Conservation (phyloP, 2,888 invertebrate genomes). For the Drosophila subquinaria region DNA sequence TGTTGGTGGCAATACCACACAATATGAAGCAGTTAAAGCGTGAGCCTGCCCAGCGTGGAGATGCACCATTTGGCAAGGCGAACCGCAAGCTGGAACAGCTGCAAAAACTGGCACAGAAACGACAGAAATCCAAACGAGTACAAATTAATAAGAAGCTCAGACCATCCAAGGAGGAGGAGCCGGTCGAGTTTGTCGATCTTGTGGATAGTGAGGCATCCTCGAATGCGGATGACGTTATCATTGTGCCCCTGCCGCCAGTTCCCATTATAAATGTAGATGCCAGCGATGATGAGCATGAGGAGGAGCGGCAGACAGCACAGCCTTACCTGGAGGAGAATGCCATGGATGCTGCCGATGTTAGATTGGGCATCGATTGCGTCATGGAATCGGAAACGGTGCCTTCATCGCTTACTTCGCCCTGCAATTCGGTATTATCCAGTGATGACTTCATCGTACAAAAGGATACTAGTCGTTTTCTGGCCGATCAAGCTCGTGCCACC, state of each 20-base stretch:
- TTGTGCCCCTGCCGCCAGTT: conserved; percentile 79
- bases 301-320: background rate
- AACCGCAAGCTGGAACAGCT: conserved; percentile 74
- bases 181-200: conserved; percentile 66
- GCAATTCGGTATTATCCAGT: conserved; percentile 81
- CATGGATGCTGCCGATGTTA: conserved; percentile 75
- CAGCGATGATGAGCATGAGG: conserved; percentile 68
- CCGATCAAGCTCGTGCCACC: conserved; percentile 69
- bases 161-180: conserved; percentile 9
- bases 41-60: conserved; percentile 12
- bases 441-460: conserved; percentile 85
- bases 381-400: background rate
- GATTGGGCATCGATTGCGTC: conserved; percentile 30
- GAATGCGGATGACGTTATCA: conserved; percentile 83
- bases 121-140: conserved; percentile 75
- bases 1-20: conserved; percentile 63
- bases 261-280: conserved; percentile 80
- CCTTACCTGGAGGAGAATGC: conserved; percentile 76
- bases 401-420: conserved; percentile 70
- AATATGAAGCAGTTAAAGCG: conserved; percentile 42
- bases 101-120: conserved; percentile 73
- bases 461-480: conserved; percentile 79
- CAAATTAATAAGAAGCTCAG: conserved; percentile 56
- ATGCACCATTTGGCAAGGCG: conserved; percentile 73
- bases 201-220: conserved; percentile 64